Conservation (phyloP, 2,888 invertebrate genomes). For the Eudemis profundana region DNA sequence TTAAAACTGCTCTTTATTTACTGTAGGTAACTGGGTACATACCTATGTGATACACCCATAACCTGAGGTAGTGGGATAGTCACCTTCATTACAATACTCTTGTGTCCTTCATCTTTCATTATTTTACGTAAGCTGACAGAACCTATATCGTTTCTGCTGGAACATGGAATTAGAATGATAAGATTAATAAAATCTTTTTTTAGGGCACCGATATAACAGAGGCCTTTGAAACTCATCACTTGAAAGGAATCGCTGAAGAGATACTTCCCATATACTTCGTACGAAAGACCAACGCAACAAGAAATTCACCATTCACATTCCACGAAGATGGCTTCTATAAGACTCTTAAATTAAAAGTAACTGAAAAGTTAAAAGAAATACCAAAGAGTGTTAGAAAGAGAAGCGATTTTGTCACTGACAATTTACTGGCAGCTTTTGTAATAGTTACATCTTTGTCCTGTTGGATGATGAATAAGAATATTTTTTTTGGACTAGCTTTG, state of each 20-base stretch:
- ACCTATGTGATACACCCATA: too few relatives aligned
- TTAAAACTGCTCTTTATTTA: not conserved
- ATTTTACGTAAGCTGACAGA: too few relatives aligned
- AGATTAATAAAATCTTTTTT: slow-evolving; percentile 48
- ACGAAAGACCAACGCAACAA: slow-evolving; percentile 84
- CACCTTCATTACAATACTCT: too few relatives aligned
- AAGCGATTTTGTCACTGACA: slow-evolving; percentile 68
- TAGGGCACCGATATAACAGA: slow-evolving; percentile 89
- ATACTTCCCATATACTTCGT: slow-evolving; percentile 89
- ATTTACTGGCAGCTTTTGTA: slow-evolving; percentile 60
- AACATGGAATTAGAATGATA: too few relatives aligned
- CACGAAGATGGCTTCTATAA: slow-evolving; percentile 91
- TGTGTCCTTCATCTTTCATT: too few relatives aligned
- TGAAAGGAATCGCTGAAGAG: slow-evolving; percentile 84
- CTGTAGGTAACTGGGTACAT: slow-evolving; percentile 72
- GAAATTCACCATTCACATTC: slow-evolving; percentile 91
- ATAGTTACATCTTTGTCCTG: slow-evolving; percentile 62
- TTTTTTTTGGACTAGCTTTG: slow-evolving; percentile 59
- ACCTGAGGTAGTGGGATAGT: too few relatives aligned
- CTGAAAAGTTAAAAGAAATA: slow-evolving; percentile 82
- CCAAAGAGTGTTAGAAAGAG: slow-evolving; percentile 64
- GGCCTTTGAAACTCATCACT: slow-evolving; percentile 86
- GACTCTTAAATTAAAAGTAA: slow-evolving; percentile 87
- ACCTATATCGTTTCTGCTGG: too few relatives aligned
- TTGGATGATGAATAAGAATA: slow-evolving; percentile 64